Conservation (phyloP, 2,797 vertebrate species). For the Cyprinodon diabolis region DNA sequence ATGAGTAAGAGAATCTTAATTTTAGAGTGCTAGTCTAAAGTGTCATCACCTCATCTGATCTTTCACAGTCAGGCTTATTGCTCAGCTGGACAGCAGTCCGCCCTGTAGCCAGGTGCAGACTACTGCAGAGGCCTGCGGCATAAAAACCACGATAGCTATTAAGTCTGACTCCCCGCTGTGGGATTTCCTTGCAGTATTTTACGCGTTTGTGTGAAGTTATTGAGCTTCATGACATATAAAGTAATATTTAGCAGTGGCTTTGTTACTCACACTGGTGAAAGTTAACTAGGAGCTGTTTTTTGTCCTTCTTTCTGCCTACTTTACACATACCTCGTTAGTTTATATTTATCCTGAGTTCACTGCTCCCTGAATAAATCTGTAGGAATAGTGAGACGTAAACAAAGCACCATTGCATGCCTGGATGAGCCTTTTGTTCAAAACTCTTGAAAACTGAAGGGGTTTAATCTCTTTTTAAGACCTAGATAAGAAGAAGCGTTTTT, state of each 20-base stretch:
- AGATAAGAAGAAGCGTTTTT: conserved; percentile 21
- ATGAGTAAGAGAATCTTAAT: conserved; percentile 14
- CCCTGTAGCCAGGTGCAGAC: conserved; percentile 42
- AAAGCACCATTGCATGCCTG: conserved; percentile 33
- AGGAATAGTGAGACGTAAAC: conserved; percentile 47
- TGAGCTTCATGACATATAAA: conserved; percentile 42
- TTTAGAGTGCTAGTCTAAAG: background rate
- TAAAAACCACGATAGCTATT: conserved; percentile 58
- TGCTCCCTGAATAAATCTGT: conserved; percentile 38
- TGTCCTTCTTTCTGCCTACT: conserved; percentile 11
- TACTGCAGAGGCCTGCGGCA: conserved; percentile 32
- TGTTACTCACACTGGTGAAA: conserved; percentile 37
- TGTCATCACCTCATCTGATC: conserved; percentile 49
- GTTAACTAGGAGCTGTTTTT: conserved; percentile 18
- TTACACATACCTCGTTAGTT: conserved; percentile 28
- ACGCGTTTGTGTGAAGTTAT: conserved; percentile 60
- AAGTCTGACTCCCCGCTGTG: conserved; percentile 49
- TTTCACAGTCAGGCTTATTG: conserved; percentile 12
- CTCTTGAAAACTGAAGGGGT: conserved; percentile 26
- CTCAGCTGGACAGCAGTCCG: conserved; percentile 11
- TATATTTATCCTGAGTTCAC: conserved; percentile 25
- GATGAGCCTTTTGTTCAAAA: conserved; percentile 49
- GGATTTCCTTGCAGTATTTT: conserved; percentile 53
- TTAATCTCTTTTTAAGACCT: conserved; percentile 21
- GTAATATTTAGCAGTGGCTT: conserved; percentile 43